phyloP scores from a whole-genome alignment of 2,797 vertebrate genomes.

The Myripristis jacobus region DNA sequence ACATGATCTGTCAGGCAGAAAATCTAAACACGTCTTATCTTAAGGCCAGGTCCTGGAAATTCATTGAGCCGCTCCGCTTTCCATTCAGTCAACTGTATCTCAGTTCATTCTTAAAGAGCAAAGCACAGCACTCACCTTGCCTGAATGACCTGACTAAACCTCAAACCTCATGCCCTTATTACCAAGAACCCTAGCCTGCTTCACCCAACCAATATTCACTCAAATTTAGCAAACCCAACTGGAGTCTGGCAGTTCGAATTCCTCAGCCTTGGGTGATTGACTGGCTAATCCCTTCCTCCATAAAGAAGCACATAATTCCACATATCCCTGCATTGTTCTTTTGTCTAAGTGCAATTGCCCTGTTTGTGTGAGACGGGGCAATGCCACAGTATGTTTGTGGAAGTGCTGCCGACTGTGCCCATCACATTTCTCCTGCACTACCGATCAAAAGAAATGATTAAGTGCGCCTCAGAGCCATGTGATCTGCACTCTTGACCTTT shows the following conservation, averaged over 20 bases:
- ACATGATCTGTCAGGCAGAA: slow-evolving; percentile 64
- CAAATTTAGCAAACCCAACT: slow-evolving; percentile 8
- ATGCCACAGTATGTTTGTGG: slow-evolving; percentile 14
- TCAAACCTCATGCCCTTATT: slow-evolving; percentile 18
- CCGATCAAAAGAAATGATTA: slow-evolving; percentile 21
- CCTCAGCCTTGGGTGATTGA: background rate
- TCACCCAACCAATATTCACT: background rate
- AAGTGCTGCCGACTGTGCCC: slow-evolving; percentile 9
- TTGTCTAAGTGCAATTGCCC: slow-evolving; percentile 23
- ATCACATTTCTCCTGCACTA: slow-evolving; percentile 1
- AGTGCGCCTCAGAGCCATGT: slow-evolving; percentile 2
- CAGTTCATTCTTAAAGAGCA: slow-evolving; percentile 38
- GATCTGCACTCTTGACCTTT: slow-evolving; percentile 30
- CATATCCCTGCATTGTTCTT: slow-evolving; percentile 26
- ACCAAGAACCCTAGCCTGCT: slow-evolving; percentile 11
- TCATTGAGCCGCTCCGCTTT: slow-evolving; percentile 27
- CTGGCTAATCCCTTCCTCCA: slow-evolving; percentile 6
- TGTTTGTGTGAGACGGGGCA: slow-evolving; percentile 28
- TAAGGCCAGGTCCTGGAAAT: slow-evolving; percentile 46
- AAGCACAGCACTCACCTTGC: background rate
- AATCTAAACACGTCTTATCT: slow-evolving; percentile 58
- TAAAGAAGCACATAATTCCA: slow-evolving; percentile 15
- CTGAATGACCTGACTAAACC: background rate
- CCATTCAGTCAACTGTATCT: slow-evolving; percentile 5
- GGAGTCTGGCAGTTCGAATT: slow-evolving; percentile 1